Conservation (phyloP, 2,113 vertebrate genomes). For the Grus americana region DNA sequence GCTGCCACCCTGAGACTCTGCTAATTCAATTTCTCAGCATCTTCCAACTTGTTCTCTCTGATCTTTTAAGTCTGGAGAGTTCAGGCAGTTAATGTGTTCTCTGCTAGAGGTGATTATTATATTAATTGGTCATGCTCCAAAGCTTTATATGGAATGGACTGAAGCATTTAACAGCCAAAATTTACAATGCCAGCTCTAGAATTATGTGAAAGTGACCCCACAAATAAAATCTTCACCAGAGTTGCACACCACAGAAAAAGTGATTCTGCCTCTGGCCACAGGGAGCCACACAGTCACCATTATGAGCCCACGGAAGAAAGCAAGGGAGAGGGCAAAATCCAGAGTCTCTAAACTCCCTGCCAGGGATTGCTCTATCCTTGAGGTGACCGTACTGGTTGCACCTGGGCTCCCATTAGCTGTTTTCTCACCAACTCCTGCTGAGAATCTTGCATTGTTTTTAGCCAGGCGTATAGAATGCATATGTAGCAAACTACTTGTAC, state of each 20-base stretch:
- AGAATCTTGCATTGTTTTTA: neutral
- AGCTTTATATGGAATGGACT: neutral
- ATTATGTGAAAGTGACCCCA: neutral
- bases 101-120: conserved; percentile 6
- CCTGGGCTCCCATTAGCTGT: neutral
- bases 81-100: conserved; percentile 15
- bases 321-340: neutral
- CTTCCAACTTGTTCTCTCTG: neutral
- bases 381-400: neutral
- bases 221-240: neutral
- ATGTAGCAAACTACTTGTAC: neutral
- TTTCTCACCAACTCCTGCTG: neutral
- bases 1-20: neutral
- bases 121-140: conserved; percentile 9
- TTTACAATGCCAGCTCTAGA: neutral
- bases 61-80: neutral
- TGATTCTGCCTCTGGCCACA: conserved; percentile 4
- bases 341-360: neutral
- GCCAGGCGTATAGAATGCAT: neutral
- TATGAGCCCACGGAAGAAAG: neutral
- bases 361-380: neutral
- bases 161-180: neutral
- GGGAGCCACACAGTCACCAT: neutral
- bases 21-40: neutral
- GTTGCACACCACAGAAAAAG: neutral